These are phyloP conservation scores for Hipparchia sbordonii DNA, from an alignment of 2,888 invertebrate species.

Conservation along the genomic window DNA sequence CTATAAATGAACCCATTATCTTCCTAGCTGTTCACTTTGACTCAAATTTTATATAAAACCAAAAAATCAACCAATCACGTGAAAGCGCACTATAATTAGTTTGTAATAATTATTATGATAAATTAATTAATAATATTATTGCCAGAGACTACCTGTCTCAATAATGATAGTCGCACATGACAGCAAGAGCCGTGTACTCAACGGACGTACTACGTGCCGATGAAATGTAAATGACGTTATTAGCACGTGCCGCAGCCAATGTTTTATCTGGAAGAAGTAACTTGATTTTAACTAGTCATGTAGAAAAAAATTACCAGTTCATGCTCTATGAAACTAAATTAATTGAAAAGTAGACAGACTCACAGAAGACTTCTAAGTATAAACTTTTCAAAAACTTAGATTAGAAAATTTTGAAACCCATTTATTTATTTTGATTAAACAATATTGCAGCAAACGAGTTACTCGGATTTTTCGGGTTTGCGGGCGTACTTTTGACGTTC, in stretches of 20 bases:
- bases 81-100: conserved; percentile 19
- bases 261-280: no score
- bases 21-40: background rate
- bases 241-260: background rate
- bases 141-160: background rate
- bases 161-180: background rate
- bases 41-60: conserved; percentile 9
- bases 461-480: no score
- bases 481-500: no score
- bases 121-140: conserved; percentile 1
- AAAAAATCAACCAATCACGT: conserved; percentile 4
- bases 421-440: no score
- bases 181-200: background rate
- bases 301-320: no score
- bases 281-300: no score
- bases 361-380: no score
- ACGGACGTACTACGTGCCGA: background rate
- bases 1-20: background rate
- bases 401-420: no score
- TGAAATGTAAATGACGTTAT: background rate
- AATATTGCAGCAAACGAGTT: no score
- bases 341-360: no score
- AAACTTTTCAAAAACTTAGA: no score
- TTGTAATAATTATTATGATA: conserved; percentile 8
- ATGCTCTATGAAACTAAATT: no score